Percentiles rank a stretch among this genome's conserved stretches.
phyloP scores from a whole-genome alignment of 1,140 invertebrate genomes.

The Cryptotermes secundus region DNA sequence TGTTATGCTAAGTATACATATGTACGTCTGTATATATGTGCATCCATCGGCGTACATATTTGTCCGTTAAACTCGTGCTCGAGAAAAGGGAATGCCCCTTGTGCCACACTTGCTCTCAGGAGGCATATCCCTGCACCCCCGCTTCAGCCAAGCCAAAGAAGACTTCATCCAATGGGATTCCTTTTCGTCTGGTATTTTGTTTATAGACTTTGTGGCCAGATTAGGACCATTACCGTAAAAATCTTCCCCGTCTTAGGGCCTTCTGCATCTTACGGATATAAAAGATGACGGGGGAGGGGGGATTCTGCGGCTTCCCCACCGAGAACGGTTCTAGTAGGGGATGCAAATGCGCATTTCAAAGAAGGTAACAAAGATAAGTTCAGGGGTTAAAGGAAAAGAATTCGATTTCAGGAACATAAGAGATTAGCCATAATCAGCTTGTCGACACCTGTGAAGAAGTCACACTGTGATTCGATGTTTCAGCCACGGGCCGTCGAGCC shows the following conservation, averaged over 20 bases:
- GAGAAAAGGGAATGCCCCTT: neutral
- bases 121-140: neutral
- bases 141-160: neutral
- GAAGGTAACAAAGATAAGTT: neutral
- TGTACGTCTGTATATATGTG: no score
- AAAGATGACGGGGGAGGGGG: no score
- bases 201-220: conserved; percentile 26
- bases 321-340: neutral
- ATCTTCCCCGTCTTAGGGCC: neutral
- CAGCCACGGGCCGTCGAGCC: no score
- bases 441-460: neutral
- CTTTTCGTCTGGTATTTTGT: conserved; percentile 5
- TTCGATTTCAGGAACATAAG: neutral
- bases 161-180: neutral
- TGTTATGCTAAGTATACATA: no score
- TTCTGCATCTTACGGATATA: neutral
- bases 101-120: neutral
- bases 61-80: no score
- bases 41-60: no score
- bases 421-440: neutral
- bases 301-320: neutral
- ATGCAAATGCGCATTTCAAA: neutral
- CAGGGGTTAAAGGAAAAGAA: neutral
- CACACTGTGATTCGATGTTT: no score
- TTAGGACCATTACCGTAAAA: conserved; percentile 22